A percentile compares a stretch with the other conserved stretches of the same genome.
Conservation (phyloP, 35 echinoderm and acorn worm species). For the Strongylocentrotus purpuratus region DNA sequence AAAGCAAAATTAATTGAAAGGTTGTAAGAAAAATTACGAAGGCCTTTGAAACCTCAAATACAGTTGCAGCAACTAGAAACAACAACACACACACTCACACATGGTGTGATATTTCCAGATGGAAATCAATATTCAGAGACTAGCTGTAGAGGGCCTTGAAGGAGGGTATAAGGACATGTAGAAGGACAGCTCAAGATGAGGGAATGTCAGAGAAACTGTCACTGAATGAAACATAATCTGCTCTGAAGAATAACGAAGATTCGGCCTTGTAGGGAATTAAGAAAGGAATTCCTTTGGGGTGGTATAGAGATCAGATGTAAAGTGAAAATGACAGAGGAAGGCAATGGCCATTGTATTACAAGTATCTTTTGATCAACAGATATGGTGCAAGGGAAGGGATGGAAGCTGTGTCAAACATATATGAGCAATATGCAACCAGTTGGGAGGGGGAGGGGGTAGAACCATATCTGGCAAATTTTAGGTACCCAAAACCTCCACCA, state of each 20-base stretch:
- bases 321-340: neutral
- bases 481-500: neutral
- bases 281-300: neutral
- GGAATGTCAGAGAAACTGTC: neutral
- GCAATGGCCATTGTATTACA: neutral
- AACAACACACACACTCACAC: too few relatives aligned
- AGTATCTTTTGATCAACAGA: neutral
- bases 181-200: neutral
- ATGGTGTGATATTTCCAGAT: neutral
- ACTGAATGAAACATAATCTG: constrained; percentile 11
- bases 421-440: too few relatives aligned
- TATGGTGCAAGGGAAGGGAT: neutral
- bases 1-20: too few relatives aligned
- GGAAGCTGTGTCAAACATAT: neutral
- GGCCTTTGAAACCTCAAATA: too few relatives aligned
- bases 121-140: neutral
- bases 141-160: neutral
- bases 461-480: neutral
- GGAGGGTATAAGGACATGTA: neutral
- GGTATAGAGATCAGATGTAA: neutral
- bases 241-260: neutral
- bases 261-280: neutral
- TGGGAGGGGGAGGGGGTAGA: neutral
- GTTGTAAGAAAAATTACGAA: too few relatives aligned
- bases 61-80: too few relatives aligned